These are phyloP conservation scores for Coleophora deauratella DNA, from an alignment of 2,888 invertebrate genomes.

Conservation along the genomic window DNA sequence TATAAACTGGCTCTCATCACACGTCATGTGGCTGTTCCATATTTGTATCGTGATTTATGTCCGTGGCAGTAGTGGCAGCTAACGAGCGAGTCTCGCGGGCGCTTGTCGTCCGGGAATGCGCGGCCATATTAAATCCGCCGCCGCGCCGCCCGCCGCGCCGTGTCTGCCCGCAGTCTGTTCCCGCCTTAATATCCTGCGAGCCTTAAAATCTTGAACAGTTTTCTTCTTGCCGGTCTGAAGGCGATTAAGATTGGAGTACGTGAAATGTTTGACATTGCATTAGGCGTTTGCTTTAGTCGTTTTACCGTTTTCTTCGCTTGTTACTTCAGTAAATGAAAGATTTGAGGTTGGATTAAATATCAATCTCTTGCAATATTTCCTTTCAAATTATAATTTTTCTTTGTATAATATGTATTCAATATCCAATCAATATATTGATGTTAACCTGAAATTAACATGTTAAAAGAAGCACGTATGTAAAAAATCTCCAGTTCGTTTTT, in stretches of 20 bases:
- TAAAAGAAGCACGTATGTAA: too few relatives aligned
- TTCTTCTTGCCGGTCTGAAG: not conserved
- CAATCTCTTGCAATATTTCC: too few relatives aligned
- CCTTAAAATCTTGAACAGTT: slow-evolving; percentile 24
- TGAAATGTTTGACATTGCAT: slow-evolving; percentile 4
- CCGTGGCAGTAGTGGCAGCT: slow-evolving; percentile 9
- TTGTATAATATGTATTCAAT: too few relatives aligned
- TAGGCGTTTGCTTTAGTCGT: not conserved
- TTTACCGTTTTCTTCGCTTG: not conserved
- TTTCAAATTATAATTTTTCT: too few relatives aligned
- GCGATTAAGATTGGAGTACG: slow-evolving; percentile 5
- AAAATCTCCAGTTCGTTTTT: too few relatives aligned
- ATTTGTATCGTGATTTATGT: not conserved
- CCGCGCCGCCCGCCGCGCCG: too few relatives aligned
- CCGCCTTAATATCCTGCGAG: slow-evolving; percentile 25
- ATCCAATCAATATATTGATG: too few relatives aligned
- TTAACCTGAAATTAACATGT: too few relatives aligned
- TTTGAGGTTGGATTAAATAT: not conserved
- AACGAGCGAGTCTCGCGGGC: not conserved
- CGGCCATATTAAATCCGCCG: slow-evolving; percentile 31
- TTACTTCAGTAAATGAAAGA: not conserved
- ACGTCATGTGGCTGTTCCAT: too few relatives aligned
- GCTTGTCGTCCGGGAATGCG: slow-evolving; percentile 24
- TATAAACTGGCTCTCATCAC: too few relatives aligned
- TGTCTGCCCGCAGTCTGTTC: slow-evolving; percentile 3